Conservation (phyloP, 2,113 vertebrate genomes). For the Leptobrachium leishanense region DNA sequence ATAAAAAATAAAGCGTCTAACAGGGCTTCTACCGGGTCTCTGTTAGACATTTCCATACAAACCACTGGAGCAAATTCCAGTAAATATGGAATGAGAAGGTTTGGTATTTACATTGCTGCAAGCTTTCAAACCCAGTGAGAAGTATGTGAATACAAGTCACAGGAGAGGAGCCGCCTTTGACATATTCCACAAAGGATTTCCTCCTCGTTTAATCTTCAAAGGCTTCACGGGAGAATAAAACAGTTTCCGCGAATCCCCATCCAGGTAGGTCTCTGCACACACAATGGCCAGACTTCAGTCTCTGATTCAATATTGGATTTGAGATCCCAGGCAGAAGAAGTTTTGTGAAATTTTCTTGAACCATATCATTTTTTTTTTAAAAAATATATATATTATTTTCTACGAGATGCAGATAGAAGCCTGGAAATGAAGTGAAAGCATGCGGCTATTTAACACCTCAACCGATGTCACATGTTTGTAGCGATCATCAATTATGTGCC, state of each 20-base stretch:
- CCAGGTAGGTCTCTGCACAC: constrained; percentile 62
- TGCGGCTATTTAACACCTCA: not conserved
- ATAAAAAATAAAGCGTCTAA: no score
- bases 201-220: constrained; percentile 74
- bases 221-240: constrained; percentile 66
- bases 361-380: not conserved
- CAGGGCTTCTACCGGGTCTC: no score
- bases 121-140: constrained; percentile 40
- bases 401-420: not conserved
- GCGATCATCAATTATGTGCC: not conserved
- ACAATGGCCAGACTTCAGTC: constrained; percentile 54
- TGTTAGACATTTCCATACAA: not conserved
- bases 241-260: constrained; percentile 71
- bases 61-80: constrained; percentile 26
- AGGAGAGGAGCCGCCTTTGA: constrained; percentile 39
- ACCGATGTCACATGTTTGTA: not conserved
- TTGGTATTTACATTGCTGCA: constrained; percentile 36
- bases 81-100: constrained; percentile 20
- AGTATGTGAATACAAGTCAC: constrained; percentile 46
- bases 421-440: constrained; percentile 2
- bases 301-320: constrained; percentile 38
- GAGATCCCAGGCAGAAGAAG: constrained; percentile 5
- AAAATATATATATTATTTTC: constrained; percentile 5
- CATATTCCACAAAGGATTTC: constrained; percentile 63
- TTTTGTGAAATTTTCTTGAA: constrained; percentile 28